Evolutionary conservation across 2,113 vertebrate genomes (phyloP).

Genomic region (Leucopternis melanops): DNA sequence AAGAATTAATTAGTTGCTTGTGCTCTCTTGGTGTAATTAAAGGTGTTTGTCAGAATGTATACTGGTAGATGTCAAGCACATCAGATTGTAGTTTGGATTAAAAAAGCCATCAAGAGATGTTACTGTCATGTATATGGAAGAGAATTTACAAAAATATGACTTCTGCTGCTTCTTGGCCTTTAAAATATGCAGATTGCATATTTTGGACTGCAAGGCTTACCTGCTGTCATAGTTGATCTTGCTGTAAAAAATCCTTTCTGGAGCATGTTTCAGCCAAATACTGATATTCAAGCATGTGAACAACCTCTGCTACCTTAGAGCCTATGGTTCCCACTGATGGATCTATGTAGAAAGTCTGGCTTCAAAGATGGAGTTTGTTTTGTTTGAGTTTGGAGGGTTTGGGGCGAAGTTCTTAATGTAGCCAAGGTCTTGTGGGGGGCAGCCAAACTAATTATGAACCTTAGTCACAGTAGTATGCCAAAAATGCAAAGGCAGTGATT

Average conservation of each 20-base stretch:
- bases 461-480: background rate
- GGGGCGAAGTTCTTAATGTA: background rate
- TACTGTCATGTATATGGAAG: background rate
- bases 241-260: background rate
- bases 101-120: background rate
- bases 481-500: conserved; percentile 6
- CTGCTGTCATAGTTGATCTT: background rate
- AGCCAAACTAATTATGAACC: background rate
- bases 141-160: background rate
- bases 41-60: background rate
- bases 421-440: background rate
- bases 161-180: background rate
- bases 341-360: background rate
- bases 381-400: background rate
- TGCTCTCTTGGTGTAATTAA: background rate
- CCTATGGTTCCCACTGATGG: background rate
- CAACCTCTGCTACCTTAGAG: background rate
- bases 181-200: background rate
- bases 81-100: background rate
- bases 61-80: background rate
- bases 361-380: conserved; percentile 9
- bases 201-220: background rate
- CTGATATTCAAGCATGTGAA: background rate
- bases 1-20: background rate
- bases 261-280: rapidly evolving